phyloP scores from a whole-genome alignment of 2,888 invertebrate species.

The Apomyelois bistriatella region DNA sequence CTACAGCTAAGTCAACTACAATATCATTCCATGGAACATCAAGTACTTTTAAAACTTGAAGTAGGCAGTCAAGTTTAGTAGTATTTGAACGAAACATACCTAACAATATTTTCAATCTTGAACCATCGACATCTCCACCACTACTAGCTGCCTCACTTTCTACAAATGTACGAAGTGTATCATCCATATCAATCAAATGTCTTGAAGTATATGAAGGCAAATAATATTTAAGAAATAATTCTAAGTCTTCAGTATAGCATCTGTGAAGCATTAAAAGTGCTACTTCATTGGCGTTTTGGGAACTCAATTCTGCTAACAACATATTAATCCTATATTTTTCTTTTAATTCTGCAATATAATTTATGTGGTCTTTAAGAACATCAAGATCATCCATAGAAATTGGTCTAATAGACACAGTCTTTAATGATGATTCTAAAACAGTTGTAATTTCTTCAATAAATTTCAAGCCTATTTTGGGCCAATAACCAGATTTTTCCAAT shows the following conservation, averaged over 20 bases:
- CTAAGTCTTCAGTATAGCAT: constrained; percentile 73
- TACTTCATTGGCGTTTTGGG: constrained; percentile 62
- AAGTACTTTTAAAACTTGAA: constrained; percentile 63
- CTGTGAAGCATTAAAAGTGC: constrained; percentile 69
- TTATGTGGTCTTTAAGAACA: constrained; percentile 58
- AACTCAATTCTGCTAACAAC: constrained; percentile 61
- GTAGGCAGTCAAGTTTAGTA: constrained; percentile 59
- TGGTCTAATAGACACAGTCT: constrained; percentile 58
- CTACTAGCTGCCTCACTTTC: constrained; percentile 64
- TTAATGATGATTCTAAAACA: constrained; percentile 58
- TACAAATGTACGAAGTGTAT: constrained; percentile 58
- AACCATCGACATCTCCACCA: constrained; percentile 63
- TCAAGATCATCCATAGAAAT: constrained; percentile 69
- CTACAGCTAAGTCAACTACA: constrained; percentile 52
- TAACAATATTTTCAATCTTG: constrained; percentile 56
- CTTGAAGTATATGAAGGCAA: constrained; percentile 61
- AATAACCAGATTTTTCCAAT: constrained; percentile 67
- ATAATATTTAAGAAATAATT: constrained; percentile 58
- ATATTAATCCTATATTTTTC: constrained; percentile 73
- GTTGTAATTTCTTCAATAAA: constrained; percentile 60
- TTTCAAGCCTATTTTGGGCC: constrained; percentile 75
- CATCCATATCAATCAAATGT: constrained; percentile 66
- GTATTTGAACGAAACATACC: constrained; percentile 54
- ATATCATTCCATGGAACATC: constrained; percentile 67
- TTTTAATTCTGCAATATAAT: constrained; percentile 62